Conservation (phyloP, 2,113 vertebrate genomes). For the Colius striatus region DNA sequence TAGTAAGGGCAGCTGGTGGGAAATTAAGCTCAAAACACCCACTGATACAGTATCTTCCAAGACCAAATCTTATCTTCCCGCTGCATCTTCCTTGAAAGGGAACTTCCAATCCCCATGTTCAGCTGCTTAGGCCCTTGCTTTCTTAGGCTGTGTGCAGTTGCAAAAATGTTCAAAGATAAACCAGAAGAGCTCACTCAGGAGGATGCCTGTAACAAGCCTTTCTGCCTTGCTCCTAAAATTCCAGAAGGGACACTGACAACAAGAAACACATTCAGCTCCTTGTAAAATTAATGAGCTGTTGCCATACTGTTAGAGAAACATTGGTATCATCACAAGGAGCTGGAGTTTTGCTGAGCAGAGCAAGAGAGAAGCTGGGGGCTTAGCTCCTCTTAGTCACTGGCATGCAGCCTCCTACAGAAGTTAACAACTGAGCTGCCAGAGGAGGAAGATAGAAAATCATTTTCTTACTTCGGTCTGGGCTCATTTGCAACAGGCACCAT, state of each 20-base stretch:
- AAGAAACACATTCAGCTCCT: background rate
- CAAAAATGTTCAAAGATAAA: background rate
- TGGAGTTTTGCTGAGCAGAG: background rate
- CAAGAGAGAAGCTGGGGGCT: background rate
- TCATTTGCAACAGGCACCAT: background rate
- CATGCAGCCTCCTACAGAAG: background rate
- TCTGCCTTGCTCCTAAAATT: conserved; percentile 21
- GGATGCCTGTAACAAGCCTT: background rate
- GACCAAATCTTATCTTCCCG: background rate
- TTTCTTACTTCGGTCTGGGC: background rate
- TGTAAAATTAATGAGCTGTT: conserved; percentile 40
- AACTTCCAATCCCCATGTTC: background rate
- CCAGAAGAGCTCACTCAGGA: background rate
- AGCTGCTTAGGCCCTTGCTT: background rate
- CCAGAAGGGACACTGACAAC: background rate
- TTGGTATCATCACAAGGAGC: background rate
- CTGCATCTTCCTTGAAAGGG: background rate
- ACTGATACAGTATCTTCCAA: background rate
- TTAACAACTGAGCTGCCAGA: background rate
- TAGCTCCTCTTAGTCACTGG: background rate
- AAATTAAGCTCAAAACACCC: background rate
- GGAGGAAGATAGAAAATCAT: background rate
- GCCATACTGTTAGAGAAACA: background rate
- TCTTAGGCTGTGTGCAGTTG: background rate
- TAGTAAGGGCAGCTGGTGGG: background rate